Evolutionary conservation across 2,113 vertebrate species (phyloP).

Genomic region (Himantopus leucocephalus): DNA sequence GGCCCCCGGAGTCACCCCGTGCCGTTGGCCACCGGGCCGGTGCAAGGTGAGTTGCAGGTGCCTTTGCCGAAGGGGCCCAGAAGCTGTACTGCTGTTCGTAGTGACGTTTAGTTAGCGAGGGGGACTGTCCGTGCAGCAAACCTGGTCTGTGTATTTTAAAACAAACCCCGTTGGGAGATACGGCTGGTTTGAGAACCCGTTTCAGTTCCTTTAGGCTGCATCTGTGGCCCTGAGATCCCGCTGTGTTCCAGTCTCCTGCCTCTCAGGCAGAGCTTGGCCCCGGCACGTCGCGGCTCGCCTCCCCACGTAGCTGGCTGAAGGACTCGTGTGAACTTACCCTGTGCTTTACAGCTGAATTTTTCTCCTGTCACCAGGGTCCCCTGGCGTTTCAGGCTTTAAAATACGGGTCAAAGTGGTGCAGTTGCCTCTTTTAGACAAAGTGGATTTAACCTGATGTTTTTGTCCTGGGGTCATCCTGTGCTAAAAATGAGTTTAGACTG

Average conservation of each 20-base stretch:
- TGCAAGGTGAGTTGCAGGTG: accelerated
- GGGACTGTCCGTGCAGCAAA: not conserved
- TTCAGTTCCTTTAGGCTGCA: not conserved
- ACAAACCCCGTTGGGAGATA: accelerated
- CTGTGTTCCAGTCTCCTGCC: not conserved
- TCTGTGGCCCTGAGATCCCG: not conserved
- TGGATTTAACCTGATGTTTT: not conserved
- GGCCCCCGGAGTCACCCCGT: no score
- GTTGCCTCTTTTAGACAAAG: not conserved
- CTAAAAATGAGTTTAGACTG: not conserved
- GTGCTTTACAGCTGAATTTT: not conserved
- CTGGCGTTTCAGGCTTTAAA: not conserved
- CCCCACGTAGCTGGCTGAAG: not conserved
- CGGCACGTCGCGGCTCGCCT: not conserved
- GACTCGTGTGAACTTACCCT: not conserved
- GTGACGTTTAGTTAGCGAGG: accelerated
- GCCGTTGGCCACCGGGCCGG: not conserved
- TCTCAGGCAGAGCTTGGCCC: not conserved
- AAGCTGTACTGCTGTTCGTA: accelerated
- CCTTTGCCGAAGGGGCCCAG: not conserved
- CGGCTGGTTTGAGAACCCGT: not conserved
- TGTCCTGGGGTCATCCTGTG: not conserved
- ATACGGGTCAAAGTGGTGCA: not conserved
- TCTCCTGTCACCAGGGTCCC: not conserved
- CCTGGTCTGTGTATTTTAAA: not conserved